Evolutionary conservation across 92 coral and sea anemone genomes (phyloP), one percentile per base, ranked within the genome.

Genomic region (Zoanthus solanderi): DNA sequence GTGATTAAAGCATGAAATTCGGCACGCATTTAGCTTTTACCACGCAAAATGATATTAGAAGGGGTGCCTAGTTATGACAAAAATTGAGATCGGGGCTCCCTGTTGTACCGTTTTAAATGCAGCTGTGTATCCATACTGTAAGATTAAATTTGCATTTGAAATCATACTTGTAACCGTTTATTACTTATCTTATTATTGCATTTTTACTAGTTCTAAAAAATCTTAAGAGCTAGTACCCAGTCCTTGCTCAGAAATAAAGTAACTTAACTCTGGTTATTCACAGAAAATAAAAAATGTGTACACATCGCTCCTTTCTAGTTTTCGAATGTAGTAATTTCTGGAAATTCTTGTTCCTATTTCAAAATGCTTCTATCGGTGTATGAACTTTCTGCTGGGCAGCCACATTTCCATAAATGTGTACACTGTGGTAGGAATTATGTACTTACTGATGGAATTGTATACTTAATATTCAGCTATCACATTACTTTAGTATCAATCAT

Each of bases 61-160:
- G 66, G 66, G 66, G 15, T 60, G 13, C 15, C 15, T 60, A 60
- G 66, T 60, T 60, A 60, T 60, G 66, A 60, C 18, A 60, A 60
- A 15, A 60, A 5, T 60, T 13, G 66, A n/a, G 66, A 60, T 60
- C 66, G 13, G 66, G 66, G 66, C 66, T 60, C 66, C 66, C 66
- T 60, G 66, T 60, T n/a, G 66, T 7, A 60, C 66, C 66, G 66
- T 60, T 60, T 60, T 60, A 60, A 13, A 60, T 60, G 66, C 66
- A 18, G 66, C 66, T 60, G 66, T 60, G 66, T 60, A 60, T 60
- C 66, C 15, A 60, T 60, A 60, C 15, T 60, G 15, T 60, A 18
- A 60, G 15, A 60, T 60, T 60, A 60, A 13, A 0, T 60, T 60
- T 5, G 66, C 29, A 60, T 60, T 60, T 60, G 66, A 60, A 60